Evolutionary conservation across 2,888 invertebrate species (phyloP).

Genomic region (Oscheius sp.): DNA sequence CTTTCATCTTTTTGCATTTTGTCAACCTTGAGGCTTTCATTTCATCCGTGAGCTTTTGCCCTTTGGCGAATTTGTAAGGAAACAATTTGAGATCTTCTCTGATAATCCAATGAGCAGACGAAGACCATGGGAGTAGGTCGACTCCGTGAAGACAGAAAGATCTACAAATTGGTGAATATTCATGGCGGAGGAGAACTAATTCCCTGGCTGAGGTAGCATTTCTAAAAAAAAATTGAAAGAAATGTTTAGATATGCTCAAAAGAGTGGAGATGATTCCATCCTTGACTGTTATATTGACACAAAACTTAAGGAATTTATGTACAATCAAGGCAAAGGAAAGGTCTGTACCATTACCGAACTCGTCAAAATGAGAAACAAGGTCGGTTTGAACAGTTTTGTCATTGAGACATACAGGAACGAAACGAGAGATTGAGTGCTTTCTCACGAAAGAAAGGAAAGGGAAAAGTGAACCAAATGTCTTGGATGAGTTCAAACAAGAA

Average conservation of each 20-base stretch:
- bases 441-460: constrained; percentile 59
- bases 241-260: constrained; percentile 53
- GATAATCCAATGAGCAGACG: no score
- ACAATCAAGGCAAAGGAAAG: constrained; percentile 89
- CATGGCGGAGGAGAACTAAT: constrained; percentile 93
- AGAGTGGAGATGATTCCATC: constrained; percentile 60
- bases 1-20: no score
- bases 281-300: constrained; percentile 47
- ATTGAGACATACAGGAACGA: constrained; percentile 78
- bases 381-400: background rate
- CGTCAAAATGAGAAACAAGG: constrained; percentile 84
- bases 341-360: constrained; percentile 88
- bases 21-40: no score
- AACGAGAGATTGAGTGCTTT: constrained; percentile 58
- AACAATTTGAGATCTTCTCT: no score
- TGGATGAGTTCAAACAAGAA: constrained; percentile 58
- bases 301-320: constrained; percentile 85
- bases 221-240: background rate
- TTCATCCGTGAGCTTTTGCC: no score
- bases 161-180: constrained; percentile 79
- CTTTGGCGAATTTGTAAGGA: no score
- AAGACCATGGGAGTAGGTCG: constrained; percentile 45
- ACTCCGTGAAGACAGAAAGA: constrained; percentile 45
- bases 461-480: constrained; percentile 61
- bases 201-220: constrained; percentile 74